Conservation (phyloP, 2,888 invertebrate species). For the Oscheius onirici region DNA sequence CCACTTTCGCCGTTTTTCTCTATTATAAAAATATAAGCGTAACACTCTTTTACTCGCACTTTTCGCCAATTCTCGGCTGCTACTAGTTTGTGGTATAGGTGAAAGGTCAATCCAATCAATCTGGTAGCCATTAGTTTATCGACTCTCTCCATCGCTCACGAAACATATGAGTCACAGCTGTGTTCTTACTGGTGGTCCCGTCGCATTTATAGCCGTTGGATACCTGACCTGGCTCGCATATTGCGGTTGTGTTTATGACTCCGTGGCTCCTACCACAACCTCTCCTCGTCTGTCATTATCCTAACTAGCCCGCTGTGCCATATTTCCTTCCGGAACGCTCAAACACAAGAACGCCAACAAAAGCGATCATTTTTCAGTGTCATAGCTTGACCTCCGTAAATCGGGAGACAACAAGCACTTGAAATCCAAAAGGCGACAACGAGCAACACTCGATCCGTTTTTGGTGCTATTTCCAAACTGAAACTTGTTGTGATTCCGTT, state of each 20-base stretch:
- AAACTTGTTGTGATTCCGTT: constrained; percentile 22
- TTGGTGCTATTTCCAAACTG: background rate
- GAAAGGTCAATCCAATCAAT: background rate
- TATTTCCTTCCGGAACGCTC: background rate
- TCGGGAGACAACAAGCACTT: constrained; percentile 16
- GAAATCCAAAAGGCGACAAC: constrained; percentile 24
- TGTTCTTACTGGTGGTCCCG: background rate
- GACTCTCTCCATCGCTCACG: background rate
- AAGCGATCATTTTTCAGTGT: constrained; percentile 6
- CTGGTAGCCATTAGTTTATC: background rate
- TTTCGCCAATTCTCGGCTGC: too few species aligned
- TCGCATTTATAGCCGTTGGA: constrained; percentile 5
- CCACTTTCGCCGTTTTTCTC: constrained; percentile 6
- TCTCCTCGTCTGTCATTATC: constrained; percentile 25
- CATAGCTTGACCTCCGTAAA: constrained; percentile 8
- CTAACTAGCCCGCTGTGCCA: background rate
- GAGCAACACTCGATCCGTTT: constrained; percentile 18
- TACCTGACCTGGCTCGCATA: constrained; percentile 22
- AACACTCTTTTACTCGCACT: too few species aligned
- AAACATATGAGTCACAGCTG: constrained; percentile 18
- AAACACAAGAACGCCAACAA: background rate
- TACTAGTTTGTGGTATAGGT: too few species aligned
- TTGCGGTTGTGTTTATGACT: constrained; percentile 28
- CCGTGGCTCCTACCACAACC: constrained; percentile 1
- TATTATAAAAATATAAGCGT: too few species aligned